These are phyloP conservation scores for Sardinella longiceps DNA, from an alignment of 2,797 vertebrate species.

Conservation along the genomic window DNA sequence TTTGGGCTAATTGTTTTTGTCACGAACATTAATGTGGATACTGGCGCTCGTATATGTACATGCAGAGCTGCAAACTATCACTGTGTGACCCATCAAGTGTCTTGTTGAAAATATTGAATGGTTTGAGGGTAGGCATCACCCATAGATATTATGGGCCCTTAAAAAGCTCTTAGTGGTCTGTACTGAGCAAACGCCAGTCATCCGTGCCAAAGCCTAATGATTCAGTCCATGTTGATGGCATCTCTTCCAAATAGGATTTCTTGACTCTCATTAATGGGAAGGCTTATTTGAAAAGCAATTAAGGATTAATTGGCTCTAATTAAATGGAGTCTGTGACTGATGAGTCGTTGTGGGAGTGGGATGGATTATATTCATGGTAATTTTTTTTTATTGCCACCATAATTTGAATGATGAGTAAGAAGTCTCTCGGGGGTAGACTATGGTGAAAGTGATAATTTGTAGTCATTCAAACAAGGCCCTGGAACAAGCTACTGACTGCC, in stretches of 20 bases:
- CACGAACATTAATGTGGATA: background rate
- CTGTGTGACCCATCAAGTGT: background rate
- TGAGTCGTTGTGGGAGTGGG: background rate
- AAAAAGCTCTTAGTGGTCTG: background rate
- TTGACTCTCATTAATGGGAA: background rate
- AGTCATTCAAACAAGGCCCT: too few relatives aligned
- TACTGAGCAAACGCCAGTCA: background rate
- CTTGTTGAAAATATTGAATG: background rate
- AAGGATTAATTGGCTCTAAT: conserved; percentile 5
- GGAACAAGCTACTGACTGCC: too few relatives aligned
- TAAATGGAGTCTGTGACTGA: background rate
- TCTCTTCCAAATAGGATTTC: background rate
- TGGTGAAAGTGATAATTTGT: too few relatives aligned
- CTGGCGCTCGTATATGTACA: background rate
- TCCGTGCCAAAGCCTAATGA: background rate
- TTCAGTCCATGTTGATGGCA: background rate
- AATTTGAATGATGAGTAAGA: background rate
- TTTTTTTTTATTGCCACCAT: background rate
- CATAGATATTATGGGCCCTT: background rate
- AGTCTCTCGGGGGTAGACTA: background rate
- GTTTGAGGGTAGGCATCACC: background rate
- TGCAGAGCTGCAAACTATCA: background rate
- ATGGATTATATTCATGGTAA: background rate
- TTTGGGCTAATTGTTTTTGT: background rate
- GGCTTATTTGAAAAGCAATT: background rate